Conservation (phyloP, 2,797 vertebrate species). For the Cyprinella venusta region DNA sequence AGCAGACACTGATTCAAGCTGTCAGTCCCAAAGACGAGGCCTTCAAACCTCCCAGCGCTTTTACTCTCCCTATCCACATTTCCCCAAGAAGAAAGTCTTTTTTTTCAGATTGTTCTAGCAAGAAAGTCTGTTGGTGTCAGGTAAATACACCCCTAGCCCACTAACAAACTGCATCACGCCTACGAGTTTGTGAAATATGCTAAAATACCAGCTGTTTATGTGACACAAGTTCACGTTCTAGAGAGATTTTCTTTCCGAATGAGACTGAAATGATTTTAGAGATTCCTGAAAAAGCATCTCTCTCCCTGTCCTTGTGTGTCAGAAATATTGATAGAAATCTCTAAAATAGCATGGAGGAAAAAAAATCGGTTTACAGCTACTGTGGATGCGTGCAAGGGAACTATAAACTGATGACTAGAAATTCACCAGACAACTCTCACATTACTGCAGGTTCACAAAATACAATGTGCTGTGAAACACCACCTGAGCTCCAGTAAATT, state of each 20-base stretch:
- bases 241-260: constrained; percentile 28
- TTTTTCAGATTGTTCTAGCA: constrained; percentile 42
- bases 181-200: constrained; percentile 32
- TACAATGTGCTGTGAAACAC: constrained; percentile 21
- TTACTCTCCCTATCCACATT: constrained; percentile 37
- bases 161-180: constrained; percentile 46
- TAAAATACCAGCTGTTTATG: constrained; percentile 43
- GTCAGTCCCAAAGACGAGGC: constrained; percentile 55
- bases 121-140: constrained; percentile 23
- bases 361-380: not conserved
- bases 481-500: constrained; percentile 18
- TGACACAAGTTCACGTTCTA: constrained; percentile 29
- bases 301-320: not conserved
- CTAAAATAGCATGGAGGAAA: constrained; percentile 1
- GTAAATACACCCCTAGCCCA: constrained; percentile 35
- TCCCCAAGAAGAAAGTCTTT: constrained; percentile 42
- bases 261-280: constrained; percentile 32
- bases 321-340: not conserved
- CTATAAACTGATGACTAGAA: constrained; percentile 13
- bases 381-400: not conserved
- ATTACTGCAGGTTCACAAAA: constrained; percentile 45
- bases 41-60: constrained; percentile 35
- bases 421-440: constrained; percentile 29
- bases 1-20: constrained; percentile 51
- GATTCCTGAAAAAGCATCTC: constrained; percentile 16